Evolutionary conservation across 2,888 invertebrate genomes (phyloP).

Genomic region (Pollenia labialis): DNA sequence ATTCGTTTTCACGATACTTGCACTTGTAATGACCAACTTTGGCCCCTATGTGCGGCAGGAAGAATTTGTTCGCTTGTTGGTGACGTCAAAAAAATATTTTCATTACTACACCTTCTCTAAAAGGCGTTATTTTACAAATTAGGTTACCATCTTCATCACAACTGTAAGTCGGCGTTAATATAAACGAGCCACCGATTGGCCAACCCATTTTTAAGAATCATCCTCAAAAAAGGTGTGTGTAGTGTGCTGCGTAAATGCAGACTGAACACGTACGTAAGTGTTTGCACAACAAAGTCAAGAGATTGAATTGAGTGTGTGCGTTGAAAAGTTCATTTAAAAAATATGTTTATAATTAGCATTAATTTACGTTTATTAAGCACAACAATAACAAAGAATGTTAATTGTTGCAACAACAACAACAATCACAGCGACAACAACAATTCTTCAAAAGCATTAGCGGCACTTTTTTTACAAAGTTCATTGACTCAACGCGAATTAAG

Average conservation of each 20-base stretch:
- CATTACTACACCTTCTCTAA: too few species aligned
- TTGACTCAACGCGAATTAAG: conserved; percentile 49
- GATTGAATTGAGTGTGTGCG: not conserved
- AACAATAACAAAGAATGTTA: conserved; percentile 59
- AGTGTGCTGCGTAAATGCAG: conserved; percentile 4
- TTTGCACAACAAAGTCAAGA: conserved; percentile 11
- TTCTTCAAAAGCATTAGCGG: conserved; percentile 41
- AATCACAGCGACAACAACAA: conserved; percentile 7
- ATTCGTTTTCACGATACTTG: too few species aligned
- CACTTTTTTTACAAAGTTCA: conserved; percentile 45
- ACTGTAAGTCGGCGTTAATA: not conserved
- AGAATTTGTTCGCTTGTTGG: too few species aligned
- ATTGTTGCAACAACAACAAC: conserved; percentile 51
- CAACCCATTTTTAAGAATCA: conserved; percentile 7
- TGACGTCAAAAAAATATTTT: too few species aligned
- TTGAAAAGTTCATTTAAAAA: conserved; percentile 56
- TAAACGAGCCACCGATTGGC: conserved; percentile 18
- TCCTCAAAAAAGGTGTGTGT: conserved; percentile 26
- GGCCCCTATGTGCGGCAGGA: too few species aligned
- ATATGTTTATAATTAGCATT: conserved; percentile 73
- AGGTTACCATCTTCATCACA: too few species aligned
- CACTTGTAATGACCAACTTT: too few species aligned
- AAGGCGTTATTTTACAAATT: too few species aligned
- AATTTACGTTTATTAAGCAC: conserved; percentile 71
- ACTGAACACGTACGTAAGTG: conserved; percentile 27